Percentiles rank a stretch among this genome's conserved stretches.
Conservation (phyloP, 2,888 invertebrate genomes). For the Phymatocera aterrima region DNA sequence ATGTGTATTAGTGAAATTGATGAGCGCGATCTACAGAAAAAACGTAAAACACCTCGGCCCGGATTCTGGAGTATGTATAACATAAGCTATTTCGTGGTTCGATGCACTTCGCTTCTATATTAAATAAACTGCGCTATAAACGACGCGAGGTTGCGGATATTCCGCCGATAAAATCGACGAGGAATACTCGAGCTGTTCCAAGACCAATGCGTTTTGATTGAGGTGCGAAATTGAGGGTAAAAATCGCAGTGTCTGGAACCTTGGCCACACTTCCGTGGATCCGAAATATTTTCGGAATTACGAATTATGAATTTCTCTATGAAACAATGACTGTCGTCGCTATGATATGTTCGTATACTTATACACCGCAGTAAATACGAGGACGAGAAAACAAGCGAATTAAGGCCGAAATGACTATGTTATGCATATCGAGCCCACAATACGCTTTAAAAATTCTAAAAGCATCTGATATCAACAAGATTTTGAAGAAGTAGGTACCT, state of each 20-base stretch:
- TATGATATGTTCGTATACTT: not conserved
- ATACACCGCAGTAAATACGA: not conserved
- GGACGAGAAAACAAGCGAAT: conserved; percentile 8
- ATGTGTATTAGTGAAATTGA: not conserved
- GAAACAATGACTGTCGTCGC: not conserved
- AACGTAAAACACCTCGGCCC: not conserved
- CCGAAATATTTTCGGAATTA: not conserved
- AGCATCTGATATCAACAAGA: not conserved
- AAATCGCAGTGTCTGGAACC: not conserved
- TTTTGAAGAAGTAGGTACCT: no score
- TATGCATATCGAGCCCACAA: not conserved
- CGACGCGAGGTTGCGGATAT: not conserved
- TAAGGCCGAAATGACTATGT: not conserved
- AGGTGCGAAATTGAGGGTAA: not conserved
- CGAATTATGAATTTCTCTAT: not conserved
- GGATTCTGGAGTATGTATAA: not conserved
- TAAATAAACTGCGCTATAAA: not conserved
- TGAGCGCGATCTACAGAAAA: no score
- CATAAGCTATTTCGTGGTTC: not conserved
- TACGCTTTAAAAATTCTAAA: not conserved
- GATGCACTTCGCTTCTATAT: conserved; percentile 9
- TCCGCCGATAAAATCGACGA: not conserved
- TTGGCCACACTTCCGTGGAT: no score
- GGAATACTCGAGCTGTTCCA: no score
- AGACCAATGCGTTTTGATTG: not conserved